Base-by-base conservation (phyloP, 2,888 invertebrate species). In the Pterostichus niger region DNA sequence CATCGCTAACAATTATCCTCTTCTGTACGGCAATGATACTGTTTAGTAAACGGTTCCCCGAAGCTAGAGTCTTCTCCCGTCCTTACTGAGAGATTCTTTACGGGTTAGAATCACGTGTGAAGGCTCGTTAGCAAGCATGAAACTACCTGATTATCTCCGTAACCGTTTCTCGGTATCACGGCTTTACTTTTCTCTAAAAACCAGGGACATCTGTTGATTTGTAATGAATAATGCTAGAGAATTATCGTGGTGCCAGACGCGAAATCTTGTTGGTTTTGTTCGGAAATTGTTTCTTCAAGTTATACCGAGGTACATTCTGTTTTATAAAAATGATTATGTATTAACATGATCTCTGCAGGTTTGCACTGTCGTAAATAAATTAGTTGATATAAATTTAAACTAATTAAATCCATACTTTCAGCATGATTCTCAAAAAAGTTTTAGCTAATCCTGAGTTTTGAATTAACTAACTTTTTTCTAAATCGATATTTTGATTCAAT, bases 101-200 rank as follows among this genome's bases (percentile, higher is more conserved):
- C 59, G 68, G 83, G 49, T 64, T 52, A 83, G 40, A 83, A 11
- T 83, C 44, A 13, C n/a, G 13, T 33, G 64, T 49, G 33, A 33
- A 15, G 52, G 52, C 76, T 83, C 54, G 83, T 83, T 83, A 83
- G 77, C 83, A 83, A 15, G 40, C 81, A 77, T 64, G 49, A 40
- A 52, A 71, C 54, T 52, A 33, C 77, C 77, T 68, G 83, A 83
- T 83, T 83, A 83, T 77, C 52, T 56, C 71, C 68, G 61, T 82
- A 77, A 83, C 83, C 64, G 68, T 83, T 83, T 83, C 83, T 77
- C 24, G 52, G 83, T 82, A 82, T 61, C 71, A 40, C 61, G 59
- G 40, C 59, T 49, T 44, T 78, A 17, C 54, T 78, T 78, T 78
- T 56, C 78, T 44, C 59, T 78, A 81, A 46, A 75, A 61, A 75